These are phyloP conservation scores for Eulemur rubriventer DNA, from an alignment of 2,797 vertebrate genomes.

Conservation along the genomic window DNA sequence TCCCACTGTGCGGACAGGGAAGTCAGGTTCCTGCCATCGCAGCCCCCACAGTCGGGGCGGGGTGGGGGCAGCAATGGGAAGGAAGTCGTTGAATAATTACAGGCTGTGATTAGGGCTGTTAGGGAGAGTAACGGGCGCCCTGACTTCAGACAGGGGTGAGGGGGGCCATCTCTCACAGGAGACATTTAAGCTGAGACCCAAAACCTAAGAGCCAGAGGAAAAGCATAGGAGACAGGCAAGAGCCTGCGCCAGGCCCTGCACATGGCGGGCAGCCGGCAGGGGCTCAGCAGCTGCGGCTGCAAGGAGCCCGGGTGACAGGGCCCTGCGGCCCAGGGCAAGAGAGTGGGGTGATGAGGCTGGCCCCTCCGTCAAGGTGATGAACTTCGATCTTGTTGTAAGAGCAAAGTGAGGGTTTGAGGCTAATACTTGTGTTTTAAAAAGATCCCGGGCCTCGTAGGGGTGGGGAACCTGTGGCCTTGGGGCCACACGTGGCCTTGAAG, in stretches of 20 bases:
- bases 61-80: background rate
- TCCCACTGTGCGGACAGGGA: background rate
- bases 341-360: background rate
- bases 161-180: background rate
- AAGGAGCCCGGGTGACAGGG: rapidly evolving
- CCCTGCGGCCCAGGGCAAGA: background rate
- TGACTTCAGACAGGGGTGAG: background rate
- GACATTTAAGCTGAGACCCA: background rate
- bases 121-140: background rate
- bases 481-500: no score
- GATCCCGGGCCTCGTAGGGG: background rate
- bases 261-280: rapidly evolving
- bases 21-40: background rate
- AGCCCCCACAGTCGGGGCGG: background rate
- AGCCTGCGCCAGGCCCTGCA: background rate
- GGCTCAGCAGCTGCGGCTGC: background rate
- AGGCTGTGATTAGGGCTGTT: no score
- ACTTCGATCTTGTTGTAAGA: background rate
- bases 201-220: background rate
- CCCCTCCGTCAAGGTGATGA: background rate
- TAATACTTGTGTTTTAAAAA: background rate
- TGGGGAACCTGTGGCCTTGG: no score
- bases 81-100: background rate
- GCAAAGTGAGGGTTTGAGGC: background rate
- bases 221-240: no score